Percentiles rank a stretch among this genome's conserved stretches.
Evolutionary conservation across 2,113 vertebrate species (phyloP).

Genomic region (Cacatua alba): DNA sequence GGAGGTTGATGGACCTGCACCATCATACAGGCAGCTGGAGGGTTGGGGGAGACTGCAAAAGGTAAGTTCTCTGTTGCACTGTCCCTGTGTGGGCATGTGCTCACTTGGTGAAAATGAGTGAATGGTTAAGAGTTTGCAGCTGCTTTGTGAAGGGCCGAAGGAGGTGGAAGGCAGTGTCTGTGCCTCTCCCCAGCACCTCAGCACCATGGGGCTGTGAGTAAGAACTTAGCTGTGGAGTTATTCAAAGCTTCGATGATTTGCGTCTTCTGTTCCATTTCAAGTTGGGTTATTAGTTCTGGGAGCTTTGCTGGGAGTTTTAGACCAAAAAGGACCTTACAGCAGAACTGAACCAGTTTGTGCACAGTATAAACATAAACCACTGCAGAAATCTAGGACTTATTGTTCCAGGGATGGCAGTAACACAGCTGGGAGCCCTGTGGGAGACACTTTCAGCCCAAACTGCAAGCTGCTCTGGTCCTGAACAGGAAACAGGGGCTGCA

Average conservation of each 20-base stretch:
- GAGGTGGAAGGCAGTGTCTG: neutral
- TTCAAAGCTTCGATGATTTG: neutral
- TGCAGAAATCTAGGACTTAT: neutral
- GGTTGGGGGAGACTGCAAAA: neutral
- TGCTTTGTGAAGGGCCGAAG: neutral
- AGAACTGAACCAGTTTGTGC: neutral
- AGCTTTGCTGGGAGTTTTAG: neutral
- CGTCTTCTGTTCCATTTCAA: neutral
- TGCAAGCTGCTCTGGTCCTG: neutral
- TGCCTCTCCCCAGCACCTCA: neutral
- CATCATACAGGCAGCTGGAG: neutral
- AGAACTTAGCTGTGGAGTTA: neutral
- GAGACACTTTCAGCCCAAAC: neutral
- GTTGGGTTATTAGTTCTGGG: neutral
- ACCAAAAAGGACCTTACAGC: neutral
- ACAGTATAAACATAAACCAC: neutral
- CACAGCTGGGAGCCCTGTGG: neutral
- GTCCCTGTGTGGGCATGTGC: neutral
- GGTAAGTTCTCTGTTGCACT: too few species aligned
- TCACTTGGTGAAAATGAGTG: accelerated
- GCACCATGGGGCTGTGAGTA: neutral
- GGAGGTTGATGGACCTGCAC: neutral
- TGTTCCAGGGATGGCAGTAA: neutral
- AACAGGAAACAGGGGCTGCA: neutral
- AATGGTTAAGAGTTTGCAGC: neutral